Evolutionary conservation across 2,797 vertebrate species (phyloP), one percentile per base, ranked within the genome.

Genomic region (Galago senegalensis): DNA sequence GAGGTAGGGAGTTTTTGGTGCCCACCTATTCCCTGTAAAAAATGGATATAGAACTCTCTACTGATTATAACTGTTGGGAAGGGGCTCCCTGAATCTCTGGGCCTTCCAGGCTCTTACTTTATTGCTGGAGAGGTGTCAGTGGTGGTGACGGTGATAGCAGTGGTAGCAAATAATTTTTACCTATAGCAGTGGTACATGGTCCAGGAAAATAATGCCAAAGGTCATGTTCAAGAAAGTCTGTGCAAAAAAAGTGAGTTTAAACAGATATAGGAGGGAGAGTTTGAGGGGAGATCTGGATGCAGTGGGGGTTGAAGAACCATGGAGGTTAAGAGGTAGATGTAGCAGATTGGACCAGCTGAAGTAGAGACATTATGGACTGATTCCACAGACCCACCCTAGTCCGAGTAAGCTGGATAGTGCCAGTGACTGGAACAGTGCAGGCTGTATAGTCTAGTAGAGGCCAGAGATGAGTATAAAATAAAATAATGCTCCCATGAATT

Each of bases 1-100:
- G 93, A 97, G 94, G 70, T 87, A 97, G 96, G 92, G 80, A 96
- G 70, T 90, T 84, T 94, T 89, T 56, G 70, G 87, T 94, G 81
- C 73, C 86, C 61, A 87, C 61, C 53, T 81, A 25, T 84, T 81
- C 61, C 13, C 73, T 85, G 5, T 84, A 49, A 95, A 67, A 49
- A 84, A 89, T 89, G 40, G 53, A 5, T 84, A 0, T 73, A 63
- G 69, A 29, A 5, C 18, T 93, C 34, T 67, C 56, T 77, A 25
- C 8, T 94, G 91, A 70, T 60, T 94, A 4, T 69, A 75, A 81
- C n/a, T 94, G 27, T 85, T 73, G 56, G 31, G 34, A 96, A 81
- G 34, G 43, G 23, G 9, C 60, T 94, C n/a, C 73, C 70, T 73
- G 10, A 21, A 29, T 93, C n/a, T 77, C 75, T 73, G 10, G 25